phyloP scores from a whole-genome alignment of 2,797 vertebrate species.

The Falco berigora region DNA sequence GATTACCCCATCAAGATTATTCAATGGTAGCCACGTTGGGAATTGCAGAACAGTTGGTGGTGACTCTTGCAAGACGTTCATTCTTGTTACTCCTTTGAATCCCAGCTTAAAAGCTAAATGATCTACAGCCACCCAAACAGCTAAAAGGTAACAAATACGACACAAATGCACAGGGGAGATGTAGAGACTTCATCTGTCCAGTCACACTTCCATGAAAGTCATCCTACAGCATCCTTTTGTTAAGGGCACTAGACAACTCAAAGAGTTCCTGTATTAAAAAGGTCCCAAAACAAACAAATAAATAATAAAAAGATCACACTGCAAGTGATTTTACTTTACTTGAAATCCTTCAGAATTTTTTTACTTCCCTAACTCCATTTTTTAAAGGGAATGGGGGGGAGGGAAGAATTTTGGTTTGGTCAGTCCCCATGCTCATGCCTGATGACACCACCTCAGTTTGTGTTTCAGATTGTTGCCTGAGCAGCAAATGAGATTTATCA shows the following conservation, averaged over 20 bases:
- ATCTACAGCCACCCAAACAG: background rate
- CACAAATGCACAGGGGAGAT: background rate
- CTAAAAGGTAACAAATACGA: background rate
- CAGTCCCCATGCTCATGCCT: background rate
- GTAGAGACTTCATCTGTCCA: fast-evolving
- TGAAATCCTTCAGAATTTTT: background rate
- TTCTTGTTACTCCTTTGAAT: background rate
- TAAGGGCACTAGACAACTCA: background rate
- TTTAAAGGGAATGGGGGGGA: background rate
- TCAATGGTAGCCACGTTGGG: background rate
- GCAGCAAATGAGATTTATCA: background rate
- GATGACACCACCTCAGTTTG: background rate
- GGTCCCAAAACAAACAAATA: too few species aligned
- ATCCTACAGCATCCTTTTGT: background rate
- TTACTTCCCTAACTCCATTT: background rate
- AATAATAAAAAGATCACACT: background rate
- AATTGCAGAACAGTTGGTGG: background rate
- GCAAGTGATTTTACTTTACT: background rate
- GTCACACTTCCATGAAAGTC: background rate
- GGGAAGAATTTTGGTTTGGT: background rate
- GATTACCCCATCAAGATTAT: background rate
- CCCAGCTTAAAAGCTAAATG: background rate
- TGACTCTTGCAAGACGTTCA: background rate
- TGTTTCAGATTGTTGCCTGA: background rate
- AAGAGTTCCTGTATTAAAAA: background rate